Percentiles rank a stretch among this genome's conserved stretches.
phyloP scores from a whole-genome alignment of 1,140 invertebrate genomes.

The Lepidostoma basale region DNA sequence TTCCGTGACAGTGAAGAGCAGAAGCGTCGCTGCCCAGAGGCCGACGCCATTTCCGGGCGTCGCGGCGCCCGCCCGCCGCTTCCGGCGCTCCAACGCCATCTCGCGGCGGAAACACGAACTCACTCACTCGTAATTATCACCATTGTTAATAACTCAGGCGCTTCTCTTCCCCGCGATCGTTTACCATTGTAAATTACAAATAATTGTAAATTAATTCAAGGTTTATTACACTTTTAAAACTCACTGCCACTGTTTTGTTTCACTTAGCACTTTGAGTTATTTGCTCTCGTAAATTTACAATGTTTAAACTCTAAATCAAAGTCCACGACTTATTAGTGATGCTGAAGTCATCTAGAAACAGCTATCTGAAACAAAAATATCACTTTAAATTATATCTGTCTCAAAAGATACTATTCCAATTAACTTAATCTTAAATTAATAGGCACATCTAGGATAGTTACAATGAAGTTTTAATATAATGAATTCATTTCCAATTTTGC shows the following conservation, averaged over 20 bases:
- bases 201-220: neutral
- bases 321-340: no score
- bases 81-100: constrained; percentile 20
- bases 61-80: constrained; percentile 8
- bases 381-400: no score
- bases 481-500: no score
- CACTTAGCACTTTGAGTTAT: no score
- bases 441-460: no score
- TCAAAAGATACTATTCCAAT: no score
- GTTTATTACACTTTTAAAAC: neutral
- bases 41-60: constrained; percentile 25
- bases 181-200: neutral
- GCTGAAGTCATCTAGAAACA: no score
- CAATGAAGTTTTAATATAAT: no score
- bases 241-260: neutral
- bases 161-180: neutral
- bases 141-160: constrained; percentile 1
- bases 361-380: no score
- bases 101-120: constrained; percentile 16
- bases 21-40: constrained; percentile 34
- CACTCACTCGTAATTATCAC: constrained; percentile 32
- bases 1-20: constrained; percentile 34
- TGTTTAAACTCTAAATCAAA: neutral
- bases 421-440: no score
- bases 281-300: neutral